Evolutionary conservation across 2,797 vertebrate species (phyloP).

Genomic region (Bovichtus diacanthus): DNA sequence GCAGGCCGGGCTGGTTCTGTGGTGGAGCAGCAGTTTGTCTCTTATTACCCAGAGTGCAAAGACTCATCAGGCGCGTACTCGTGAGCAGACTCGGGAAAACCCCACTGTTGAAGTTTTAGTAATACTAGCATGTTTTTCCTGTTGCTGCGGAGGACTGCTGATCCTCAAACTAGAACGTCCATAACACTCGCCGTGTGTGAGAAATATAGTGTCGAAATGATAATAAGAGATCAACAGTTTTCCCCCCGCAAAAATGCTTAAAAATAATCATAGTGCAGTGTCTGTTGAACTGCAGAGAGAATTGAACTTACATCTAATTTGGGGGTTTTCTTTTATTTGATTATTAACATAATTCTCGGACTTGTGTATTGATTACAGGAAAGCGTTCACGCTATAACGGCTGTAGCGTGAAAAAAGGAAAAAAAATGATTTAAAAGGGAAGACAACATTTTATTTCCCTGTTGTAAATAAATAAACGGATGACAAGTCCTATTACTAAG

Average conservation of each 20-base stretch:
- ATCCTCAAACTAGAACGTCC: not conserved
- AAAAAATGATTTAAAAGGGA: not conserved
- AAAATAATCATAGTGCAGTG: too few species aligned
- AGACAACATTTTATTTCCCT: not conserved
- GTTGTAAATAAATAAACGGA: slow-evolving; percentile 16
- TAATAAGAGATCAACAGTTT: not conserved
- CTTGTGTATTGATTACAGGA: not conserved
- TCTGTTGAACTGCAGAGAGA: not conserved
- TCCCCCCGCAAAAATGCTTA: not conserved
- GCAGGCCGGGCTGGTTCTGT: slow-evolving; percentile 4
- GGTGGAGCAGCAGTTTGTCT: slow-evolving; percentile 3
- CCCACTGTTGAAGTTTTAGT: not conserved
- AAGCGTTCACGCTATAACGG: not conserved
- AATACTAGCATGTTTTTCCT: not conserved
- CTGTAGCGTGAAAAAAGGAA: not conserved
- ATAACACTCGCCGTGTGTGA: not conserved
- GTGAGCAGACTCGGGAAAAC: slow-evolving; percentile 11
- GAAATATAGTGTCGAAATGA: not conserved
- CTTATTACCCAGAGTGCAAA: slow-evolving; percentile 16
- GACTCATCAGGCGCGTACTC: slow-evolving; percentile 16
- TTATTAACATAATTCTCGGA: not conserved
- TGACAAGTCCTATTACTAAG: slow-evolving; percentile 22
- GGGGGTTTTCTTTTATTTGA: not conserved
- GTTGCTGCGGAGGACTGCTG: not conserved
- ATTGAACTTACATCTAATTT: not conserved